Base-by-base conservation (phyloP, 2,888 invertebrate species). In the Papilio gigon region DNA sequence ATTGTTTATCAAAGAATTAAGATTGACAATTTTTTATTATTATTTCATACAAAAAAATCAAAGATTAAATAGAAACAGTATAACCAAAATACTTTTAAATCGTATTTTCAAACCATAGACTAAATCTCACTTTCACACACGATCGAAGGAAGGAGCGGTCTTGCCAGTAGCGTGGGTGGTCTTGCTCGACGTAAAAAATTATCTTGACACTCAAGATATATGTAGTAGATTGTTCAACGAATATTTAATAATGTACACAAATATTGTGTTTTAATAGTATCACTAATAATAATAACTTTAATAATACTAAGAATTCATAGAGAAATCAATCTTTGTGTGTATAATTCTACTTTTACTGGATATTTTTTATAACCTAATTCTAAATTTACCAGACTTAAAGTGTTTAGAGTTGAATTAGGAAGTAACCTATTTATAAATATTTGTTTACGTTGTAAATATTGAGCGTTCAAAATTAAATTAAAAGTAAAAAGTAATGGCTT, bases 101-200 rank as follows among this genome's bases (percentile, higher is more conserved):
- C 47, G 47, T 50, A 25, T 12, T 17, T 56, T 56, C 30, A 9
- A 30, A n/a, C 11, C 30, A 56, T 56, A 56, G 53, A 56, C 53
- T 17, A 56, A 17, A 56, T 56, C 30, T 56, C 30, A 56, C 30
- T 30, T 56, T 56, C 30, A 30, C 30, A 30, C n/a, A 30, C 27
- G 53, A 53, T 53, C 42, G 9, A 2, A 30, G 30, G 30, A 56
- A 17, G 53, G 30, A n/a, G 53, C 53, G 17, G 30, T 56, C 53
- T 30, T 27, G 30, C 30, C 53, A 30, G 17, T 8, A 56, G 53
- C 53, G 53, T 56, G 53, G 53, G 53, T 56, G 53, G 53, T 56
- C 53, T 56, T 56, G 53, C 53, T 17, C n/a, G 53, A 4, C 12
- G n/a, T 56, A 56, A 56, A 53, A 42, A 56, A 56, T 9, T 53